Evolutionary conservation across 2,888 invertebrate species (phyloP), one percentile per base, ranked within the genome.

Genomic region (Apotomis betuletana): DNA sequence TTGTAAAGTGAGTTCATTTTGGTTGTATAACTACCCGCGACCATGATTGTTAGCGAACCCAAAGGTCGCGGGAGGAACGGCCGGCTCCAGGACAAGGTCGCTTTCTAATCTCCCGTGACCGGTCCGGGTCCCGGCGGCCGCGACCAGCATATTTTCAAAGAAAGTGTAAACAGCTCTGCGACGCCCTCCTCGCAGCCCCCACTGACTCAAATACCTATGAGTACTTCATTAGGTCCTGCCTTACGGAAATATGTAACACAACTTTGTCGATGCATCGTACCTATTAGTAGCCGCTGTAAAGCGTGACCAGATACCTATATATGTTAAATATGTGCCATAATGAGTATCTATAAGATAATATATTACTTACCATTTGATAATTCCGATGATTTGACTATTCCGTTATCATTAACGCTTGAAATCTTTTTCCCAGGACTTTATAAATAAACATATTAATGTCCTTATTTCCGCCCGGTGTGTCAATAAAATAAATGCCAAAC

Each of bases 91-190:
- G 87, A 78, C 90, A 90, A 91, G 91, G 91, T 88, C 90, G 78
- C 92, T 92, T 92, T 92, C 92, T 92, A 88, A 81, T 80, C 75
- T 75, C 74, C 80, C 75, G 75, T 81, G 86, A 90, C 91, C 91
- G 90, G 91, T 90, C 86, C 76, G 71, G 77, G 65, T 76, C 70
- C 75, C 65, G 67, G 64, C 54, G 51, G 63, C 44, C 58, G 68
- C 57, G 61, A 59, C 65, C 49, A 57, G 64, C 72, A 74, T 72
- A 65, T 51, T 65, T 74, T 49, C 65, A 65, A 62, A 60, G 74
- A 74, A 74, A 74, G 64, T 72, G 57, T 65, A 60, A 64, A 15
- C 52, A 52, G 58, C 58, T 15, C n/a, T 51, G 61, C 49, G 60
- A 10, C 57, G 51, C 57, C 51, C 38, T 52, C 51, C 57, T 58